phyloP scores from a whole-genome alignment of 2,797 vertebrate species.

The Eulemur mongoz region DNA sequence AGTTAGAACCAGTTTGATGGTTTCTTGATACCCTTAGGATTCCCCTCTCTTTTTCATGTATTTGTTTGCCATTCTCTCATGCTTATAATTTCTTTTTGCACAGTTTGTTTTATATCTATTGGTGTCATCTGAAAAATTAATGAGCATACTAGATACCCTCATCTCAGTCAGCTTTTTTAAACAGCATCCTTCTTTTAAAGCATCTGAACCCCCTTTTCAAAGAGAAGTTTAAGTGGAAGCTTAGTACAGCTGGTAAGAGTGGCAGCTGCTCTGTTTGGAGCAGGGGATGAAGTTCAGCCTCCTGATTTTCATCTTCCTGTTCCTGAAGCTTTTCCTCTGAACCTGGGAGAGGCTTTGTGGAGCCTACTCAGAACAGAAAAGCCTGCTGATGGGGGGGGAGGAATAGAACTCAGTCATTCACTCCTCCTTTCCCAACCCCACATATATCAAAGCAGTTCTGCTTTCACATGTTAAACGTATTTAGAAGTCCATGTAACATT shows the following conservation, averaged over 20 bases:
- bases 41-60: neutral
- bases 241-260: neutral
- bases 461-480: neutral
- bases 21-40: neutral
- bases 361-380: neutral
- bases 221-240: neutral
- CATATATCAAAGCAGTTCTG: neutral
- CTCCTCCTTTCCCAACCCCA: neutral
- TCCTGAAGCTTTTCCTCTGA: neutral
- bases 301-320: neutral
- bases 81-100: slow-evolving; percentile 28
- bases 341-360: neutral
- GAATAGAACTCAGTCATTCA: neutral
- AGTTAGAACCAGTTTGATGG: too few species aligned
- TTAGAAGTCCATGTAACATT: neutral
- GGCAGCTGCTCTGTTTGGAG: neutral
- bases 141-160: neutral
- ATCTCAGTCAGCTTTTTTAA: neutral
- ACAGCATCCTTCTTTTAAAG: neutral
- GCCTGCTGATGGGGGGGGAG: neutral
- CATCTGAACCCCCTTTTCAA: neutral
- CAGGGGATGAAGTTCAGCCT: neutral
- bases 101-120: neutral
- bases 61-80: neutral
- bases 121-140: slow-evolving; percentile 41